Percentiles rank a stretch among this genome's conserved stretches.
Evolutionary conservation across 1,140 invertebrate species (phyloP).

Genomic region (Teleogryllus occipitalis): DNA sequence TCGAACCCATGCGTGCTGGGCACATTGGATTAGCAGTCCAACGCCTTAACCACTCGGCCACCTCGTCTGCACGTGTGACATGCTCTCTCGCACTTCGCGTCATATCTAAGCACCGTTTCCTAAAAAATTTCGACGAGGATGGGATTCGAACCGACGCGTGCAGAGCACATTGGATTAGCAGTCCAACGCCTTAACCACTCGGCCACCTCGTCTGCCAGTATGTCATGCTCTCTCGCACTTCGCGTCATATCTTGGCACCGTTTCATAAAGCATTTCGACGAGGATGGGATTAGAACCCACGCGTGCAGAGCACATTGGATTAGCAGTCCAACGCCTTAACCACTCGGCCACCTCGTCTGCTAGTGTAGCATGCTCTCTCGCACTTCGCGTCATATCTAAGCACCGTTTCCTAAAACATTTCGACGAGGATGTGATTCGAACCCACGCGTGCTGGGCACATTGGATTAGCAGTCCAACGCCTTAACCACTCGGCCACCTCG

Average conservation of each 20-base stretch:
- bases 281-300: slow-evolving; percentile 25
- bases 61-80: no score
- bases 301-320: slow-evolving; percentile 25
- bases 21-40: slow-evolving; percentile 25
- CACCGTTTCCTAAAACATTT: no score
- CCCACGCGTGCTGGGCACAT: slow-evolving; percentile 19
- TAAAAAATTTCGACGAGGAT: slow-evolving; percentile 25
- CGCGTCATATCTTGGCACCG: no score
- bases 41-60: slow-evolving; percentile 24
- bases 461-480: slow-evolving; percentile 21
- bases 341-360: slow-evolving; percentile 17
- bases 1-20: slow-evolving; percentile 25
- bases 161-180: slow-evolving; percentile 25
- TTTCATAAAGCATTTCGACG: slow-evolving; percentile 23
- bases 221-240: no score
- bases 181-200: slow-evolving; percentile 24
- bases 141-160: slow-evolving; percentile 25
- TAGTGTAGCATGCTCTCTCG: no score
- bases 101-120: no score
- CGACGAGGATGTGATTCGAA: no score
- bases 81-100: no score
- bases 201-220: slow-evolving; percentile 8
- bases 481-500: slow-evolving; percentile 21
- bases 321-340: slow-evolving; percentile 24
- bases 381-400: no score